Conservation (phyloP, 1,140 invertebrate genomes). For the Cydia splendana region DNA sequence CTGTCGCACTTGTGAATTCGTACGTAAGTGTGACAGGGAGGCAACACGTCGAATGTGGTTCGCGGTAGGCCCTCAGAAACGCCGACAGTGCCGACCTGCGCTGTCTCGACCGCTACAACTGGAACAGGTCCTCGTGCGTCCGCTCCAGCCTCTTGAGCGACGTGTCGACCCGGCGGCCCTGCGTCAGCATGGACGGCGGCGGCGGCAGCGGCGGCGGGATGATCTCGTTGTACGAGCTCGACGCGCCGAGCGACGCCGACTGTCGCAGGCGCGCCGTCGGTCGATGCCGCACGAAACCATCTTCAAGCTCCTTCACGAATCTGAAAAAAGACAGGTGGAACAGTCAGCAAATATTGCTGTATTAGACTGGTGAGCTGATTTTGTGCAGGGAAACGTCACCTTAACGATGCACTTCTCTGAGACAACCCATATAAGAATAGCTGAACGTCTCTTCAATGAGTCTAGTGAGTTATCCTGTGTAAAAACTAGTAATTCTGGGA, state of each 20-base stretch:
- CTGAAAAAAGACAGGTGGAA: conserved; percentile 62
- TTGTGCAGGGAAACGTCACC: not conserved
- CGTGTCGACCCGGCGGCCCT: conserved; percentile 87
- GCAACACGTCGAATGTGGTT: no score
- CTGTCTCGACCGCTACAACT: conserved; percentile 87
- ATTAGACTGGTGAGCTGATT: not conserved
- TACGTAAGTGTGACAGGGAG: no score
- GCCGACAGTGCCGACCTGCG: conserved; percentile 51
- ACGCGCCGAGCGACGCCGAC: conserved; percentile 77
- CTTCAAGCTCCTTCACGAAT: conserved; percentile 80
- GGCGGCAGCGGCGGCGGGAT: conserved; percentile 74
- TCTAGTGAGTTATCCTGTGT: no score
- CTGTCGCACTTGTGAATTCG: no score
- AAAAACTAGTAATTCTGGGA: no score
- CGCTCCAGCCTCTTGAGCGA: conserved; percentile 90
- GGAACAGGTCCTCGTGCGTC: conserved; percentile 93
- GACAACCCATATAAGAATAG: no score
- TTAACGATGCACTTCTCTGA: not conserved
- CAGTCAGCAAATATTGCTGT: not conserved
- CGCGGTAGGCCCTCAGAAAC: no score
- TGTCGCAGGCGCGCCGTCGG: conserved; percentile 80
- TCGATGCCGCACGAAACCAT: conserved; percentile 77
- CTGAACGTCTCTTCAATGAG: no score
- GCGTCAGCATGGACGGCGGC: conserved; percentile 87
- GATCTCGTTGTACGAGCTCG: conserved; percentile 70